These are phyloP conservation scores for Himalopsyche phryganea DNA, from an alignment of 1,140 invertebrate genomes.

Conservation along the genomic window DNA sequence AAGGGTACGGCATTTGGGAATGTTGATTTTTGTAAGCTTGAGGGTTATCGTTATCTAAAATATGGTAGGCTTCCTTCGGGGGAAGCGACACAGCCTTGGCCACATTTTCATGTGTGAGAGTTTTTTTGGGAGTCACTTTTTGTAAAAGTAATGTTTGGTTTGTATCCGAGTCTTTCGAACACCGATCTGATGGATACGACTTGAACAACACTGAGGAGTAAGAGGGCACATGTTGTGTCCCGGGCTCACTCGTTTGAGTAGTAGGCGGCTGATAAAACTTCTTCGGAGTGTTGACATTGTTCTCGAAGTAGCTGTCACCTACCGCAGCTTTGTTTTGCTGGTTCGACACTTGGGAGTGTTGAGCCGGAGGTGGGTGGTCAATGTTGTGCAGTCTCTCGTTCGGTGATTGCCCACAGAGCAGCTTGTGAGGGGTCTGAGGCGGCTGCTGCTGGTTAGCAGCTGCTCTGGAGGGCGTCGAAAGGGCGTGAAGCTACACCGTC, in stretches of 20 bases:
- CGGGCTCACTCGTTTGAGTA: neutral
- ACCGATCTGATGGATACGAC: neutral
- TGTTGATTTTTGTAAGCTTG: conserved; percentile 1
- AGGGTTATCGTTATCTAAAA: neutral
- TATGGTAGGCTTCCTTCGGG: neutral
- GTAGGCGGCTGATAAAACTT: neutral
- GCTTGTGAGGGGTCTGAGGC: neutral
- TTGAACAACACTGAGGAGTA: conserved; percentile 1
- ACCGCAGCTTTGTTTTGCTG: neutral
- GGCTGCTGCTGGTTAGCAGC: neutral
- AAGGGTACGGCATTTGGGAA: neutral
- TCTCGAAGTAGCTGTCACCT: neutral
- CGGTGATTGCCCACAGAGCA: no score
- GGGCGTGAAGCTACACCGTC: conserved; percentile 27
- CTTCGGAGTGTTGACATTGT: neutral
- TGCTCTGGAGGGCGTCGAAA: conserved; percentile 5
- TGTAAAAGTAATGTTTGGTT: neutral
- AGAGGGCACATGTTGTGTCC: neutral
- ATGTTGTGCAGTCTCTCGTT: no score
- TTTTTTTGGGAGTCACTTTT: conserved; percentile 9
- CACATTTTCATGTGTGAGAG: conserved; percentile 13
- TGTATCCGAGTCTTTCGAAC: neutral
- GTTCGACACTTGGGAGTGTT: neutral
- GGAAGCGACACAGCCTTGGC: neutral
- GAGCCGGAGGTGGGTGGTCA: neutral